Evolutionary conservation across 92 coral and sea anemone species (phyloP).

Genomic region (Umimayanthus kanabou): DNA sequence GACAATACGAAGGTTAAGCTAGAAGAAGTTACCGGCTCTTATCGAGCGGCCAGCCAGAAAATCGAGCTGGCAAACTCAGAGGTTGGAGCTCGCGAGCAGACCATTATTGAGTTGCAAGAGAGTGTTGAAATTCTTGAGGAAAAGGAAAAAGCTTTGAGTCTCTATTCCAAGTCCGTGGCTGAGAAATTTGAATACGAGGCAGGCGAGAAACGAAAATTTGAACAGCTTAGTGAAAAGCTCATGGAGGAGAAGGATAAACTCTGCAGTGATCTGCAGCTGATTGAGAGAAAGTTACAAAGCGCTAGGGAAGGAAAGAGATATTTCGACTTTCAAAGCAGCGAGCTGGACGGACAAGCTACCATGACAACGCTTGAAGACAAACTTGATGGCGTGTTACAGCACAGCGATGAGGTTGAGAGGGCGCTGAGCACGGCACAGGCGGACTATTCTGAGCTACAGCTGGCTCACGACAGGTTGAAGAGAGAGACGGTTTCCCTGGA

Average conservation of each 20-base stretch:
- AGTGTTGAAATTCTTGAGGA: slow-evolving; percentile 76
- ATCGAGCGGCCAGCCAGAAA: slow-evolving; percentile 53
- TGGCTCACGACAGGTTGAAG: slow-evolving; percentile 57
- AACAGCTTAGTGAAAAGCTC: slow-evolving; percentile 50
- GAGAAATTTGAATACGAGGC: slow-evolving; percentile 74
- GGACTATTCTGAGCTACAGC: slow-evolving; percentile 51
- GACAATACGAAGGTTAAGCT: slow-evolving; percentile 51
- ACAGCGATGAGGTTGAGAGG: slow-evolving; percentile 59
- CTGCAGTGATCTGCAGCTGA: slow-evolving; percentile 41
- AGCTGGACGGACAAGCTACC: slow-evolving; percentile 38
- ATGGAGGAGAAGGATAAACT: slow-evolving; percentile 54
- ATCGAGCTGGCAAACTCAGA: slow-evolving; percentile 56
- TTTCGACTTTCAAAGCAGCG: slow-evolving; percentile 38
- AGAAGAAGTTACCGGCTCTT: slow-evolving; percentile 47
- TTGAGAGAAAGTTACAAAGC: slow-evolving; percentile 60
- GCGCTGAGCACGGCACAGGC: slow-evolving; percentile 58
- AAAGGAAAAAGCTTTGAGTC: slow-evolving; percentile 71
- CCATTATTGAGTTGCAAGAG: slow-evolving; percentile 63
- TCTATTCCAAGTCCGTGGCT: slow-evolving; percentile 79
- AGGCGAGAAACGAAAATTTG: slow-evolving; percentile 55
- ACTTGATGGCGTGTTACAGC: slow-evolving; percentile 60
- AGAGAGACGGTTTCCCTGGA: slow-evolving; percentile 46
- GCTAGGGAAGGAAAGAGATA: slow-evolving; percentile 7
- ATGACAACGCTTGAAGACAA: slow-evolving; percentile 76
- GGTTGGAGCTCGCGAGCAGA: slow-evolving; percentile 65